Evolutionary conservation across 2,113 vertebrate genomes (phyloP).

Genomic region (Jaculus jaculus): DNA sequence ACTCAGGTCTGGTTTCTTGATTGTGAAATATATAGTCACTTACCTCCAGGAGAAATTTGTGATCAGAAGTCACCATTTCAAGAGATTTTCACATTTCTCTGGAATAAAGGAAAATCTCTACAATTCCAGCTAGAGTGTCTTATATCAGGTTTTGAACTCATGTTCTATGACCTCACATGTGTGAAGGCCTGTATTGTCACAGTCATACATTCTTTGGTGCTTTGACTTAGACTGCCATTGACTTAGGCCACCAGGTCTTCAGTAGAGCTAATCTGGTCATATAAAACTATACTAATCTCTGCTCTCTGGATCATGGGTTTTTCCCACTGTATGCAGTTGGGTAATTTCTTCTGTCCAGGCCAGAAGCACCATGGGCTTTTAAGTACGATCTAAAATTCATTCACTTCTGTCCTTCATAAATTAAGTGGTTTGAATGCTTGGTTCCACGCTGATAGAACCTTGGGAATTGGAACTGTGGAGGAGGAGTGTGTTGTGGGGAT

Average conservation of each 20-base stretch:
- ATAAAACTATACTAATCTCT: neutral
- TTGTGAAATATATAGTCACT: neutral
- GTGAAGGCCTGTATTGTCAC: neutral
- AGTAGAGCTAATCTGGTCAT: neutral
- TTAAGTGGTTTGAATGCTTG: too few species aligned
- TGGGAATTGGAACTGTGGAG: too few species aligned
- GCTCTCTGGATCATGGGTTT: neutral
- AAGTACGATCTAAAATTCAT: conserved; percentile 62
- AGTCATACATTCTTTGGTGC: accelerated
- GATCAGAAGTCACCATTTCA: neutral
- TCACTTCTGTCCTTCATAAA: neutral
- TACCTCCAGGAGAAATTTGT: neutral
- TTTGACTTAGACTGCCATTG: neutral
- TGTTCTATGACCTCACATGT: neutral
- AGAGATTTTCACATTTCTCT: neutral
- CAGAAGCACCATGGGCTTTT: conserved; percentile 42
- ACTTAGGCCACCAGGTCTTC: neutral
- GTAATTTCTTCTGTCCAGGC: conserved; percentile 50
- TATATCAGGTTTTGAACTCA: neutral
- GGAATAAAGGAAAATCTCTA: neutral
- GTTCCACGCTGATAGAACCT: too few species aligned
- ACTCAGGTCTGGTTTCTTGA: neutral
- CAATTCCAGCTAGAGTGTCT: neutral
- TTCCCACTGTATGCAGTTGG: neutral
- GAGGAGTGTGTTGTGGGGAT: too few species aligned